Base-by-base conservation (phyloP, 1,140 invertebrate genomes). In the Atta cephalotes region DNA sequence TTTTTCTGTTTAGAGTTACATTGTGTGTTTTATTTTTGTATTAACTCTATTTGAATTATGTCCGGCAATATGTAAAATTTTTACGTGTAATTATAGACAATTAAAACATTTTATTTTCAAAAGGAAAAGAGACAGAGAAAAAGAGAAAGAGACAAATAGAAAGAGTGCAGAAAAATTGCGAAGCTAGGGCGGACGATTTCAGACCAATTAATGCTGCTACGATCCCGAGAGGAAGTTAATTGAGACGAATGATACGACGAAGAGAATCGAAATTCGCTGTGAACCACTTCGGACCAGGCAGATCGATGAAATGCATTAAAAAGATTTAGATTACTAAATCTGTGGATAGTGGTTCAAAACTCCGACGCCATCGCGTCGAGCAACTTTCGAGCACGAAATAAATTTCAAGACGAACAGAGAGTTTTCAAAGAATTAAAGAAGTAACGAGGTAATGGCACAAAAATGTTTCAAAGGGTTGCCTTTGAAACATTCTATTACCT, bases 251-350 rank as follows among this genome's bases (percentile, higher is more conserved):
- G 80, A 39, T 49, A 56, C 56, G 79, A 35, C 21, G 18, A 62
- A 63, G 70, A 74, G 56, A 76, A 76, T 84, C 70, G 70, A 84
- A 84, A 53, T 74, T 35, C 70, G 18, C n/a, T 74, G 68, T 74
- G 60, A 63, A 76, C 35, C 70, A 62, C 28, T 74, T 18, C 70
- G 56, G 18, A 58, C 51, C 66, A 21, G 31, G 21, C 58, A 39
- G 70, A 76, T 84, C 80, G 70, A 84, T 84, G 70, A 84, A 84
- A 84, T 58, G 25, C 80, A 84, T 84, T 84, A 84, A 84, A 84
- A 84, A 84, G 80, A 84, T 84, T 84, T 84, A 84, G 80, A 76
- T 76, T 84, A 84, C 70, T 28, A 10, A 45, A 45, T 45, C 39
- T 45, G 63, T 58, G 80, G 39, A 76, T 62, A 25, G 53, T 45